phyloP scores from a whole-genome alignment of 2,113 vertebrate genomes.

The Upupa epops region DNA sequence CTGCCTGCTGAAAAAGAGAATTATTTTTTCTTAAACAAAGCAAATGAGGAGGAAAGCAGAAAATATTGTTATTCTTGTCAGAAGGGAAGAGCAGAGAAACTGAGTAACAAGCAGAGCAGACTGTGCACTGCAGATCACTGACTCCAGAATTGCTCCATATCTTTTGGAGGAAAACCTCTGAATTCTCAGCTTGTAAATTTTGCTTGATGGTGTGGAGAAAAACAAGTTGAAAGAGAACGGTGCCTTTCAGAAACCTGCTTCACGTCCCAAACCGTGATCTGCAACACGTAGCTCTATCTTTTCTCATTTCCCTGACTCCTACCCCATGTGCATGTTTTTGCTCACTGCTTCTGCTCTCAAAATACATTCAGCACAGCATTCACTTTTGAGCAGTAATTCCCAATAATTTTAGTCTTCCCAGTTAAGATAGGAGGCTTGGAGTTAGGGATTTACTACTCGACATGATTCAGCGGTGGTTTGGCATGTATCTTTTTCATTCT shows the following conservation, averaged over 20 bases:
- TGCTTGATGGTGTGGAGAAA: background rate
- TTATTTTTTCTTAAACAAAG: background rate
- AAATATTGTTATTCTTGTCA: background rate
- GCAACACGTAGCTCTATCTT: background rate
- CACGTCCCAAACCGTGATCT: background rate
- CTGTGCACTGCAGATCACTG: background rate
- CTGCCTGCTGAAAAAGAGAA: background rate
- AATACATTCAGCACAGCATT: background rate
- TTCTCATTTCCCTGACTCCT: background rate
- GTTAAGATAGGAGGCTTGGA: conserved; percentile 3
- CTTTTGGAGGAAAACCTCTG: background rate
- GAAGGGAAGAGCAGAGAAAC: background rate
- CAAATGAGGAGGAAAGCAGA: background rate
- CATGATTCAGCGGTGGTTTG: conserved; percentile 58
- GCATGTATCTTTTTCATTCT: conserved; percentile 17
- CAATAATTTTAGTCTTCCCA: background rate
- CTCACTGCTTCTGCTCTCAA: background rate
- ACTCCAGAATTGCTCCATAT: background rate
- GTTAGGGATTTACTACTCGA: conserved; percentile 2
- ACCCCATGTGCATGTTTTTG: background rate
- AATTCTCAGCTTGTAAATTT: background rate
- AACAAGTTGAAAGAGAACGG: background rate
- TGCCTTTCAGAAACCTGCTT: conserved; percentile 2
- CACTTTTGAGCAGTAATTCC: conserved; percentile 6
- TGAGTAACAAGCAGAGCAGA: background rate